Evolutionary conservation across 2,797 vertebrate genomes (phyloP), one percentile per base, ranked within the genome.

Genomic region (Pempheris klunzingeri): DNA sequence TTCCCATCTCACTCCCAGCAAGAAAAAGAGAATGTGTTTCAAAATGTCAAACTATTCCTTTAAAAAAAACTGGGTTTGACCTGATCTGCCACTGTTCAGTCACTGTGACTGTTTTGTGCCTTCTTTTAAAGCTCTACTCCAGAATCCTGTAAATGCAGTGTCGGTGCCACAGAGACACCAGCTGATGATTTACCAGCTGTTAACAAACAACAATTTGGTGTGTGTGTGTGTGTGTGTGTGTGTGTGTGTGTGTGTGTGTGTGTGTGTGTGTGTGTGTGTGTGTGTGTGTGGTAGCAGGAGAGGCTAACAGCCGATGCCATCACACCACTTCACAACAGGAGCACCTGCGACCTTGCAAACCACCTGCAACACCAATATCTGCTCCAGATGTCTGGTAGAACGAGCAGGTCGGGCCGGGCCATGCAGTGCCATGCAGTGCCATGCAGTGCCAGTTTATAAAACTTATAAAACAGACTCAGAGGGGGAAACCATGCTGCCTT

Each of bases 341-440:
- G 38, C 63, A 53, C 46, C 50, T 69, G 67, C 57, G 70, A 12
- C 39, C 34, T 60, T n/a, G 7, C 63, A 58, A 73, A 78, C 50
- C 79, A 80, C 61, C 59, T 78, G 79, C 66, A 74, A 64, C 50
- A 22, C 44, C 38, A 15, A 1, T 30, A 65, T 61, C 60, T 63
- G 70, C 11, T 52, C 71, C 77, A 69, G 62, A 60, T 77, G 72
- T 74, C 52, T 70, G 75, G 20, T 13, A 11, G 20, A 28, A 58
- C 28, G 47, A 47, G 53, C 63, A 49, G 63, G 36, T 58, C 5
- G 4, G 36, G 36, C 6, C 7, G 1, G 30, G 32, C 18, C 30
- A 5, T 5, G 36, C 4, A 50, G 28, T 36, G 14, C n/a, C 49
- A 6, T 26, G 11, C n/a, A n/a, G n/a, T n/a, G 39, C 38, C n/a